phyloP scores from a whole-genome alignment of 2,113 vertebrate genomes.

The Romanogobio albipinnatus region DNA sequence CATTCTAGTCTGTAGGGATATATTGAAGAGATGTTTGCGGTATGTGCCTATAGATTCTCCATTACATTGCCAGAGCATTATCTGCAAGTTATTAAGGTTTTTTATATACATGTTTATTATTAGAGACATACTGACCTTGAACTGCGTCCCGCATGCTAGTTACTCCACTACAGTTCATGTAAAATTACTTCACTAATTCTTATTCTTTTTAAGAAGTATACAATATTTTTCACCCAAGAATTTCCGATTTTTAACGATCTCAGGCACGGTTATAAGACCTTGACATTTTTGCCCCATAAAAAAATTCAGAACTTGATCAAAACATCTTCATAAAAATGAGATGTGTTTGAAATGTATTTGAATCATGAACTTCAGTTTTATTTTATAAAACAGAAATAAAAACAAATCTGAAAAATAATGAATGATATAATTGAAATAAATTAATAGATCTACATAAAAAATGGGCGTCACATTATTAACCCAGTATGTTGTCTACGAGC shows the following conservation, averaged over 20 bases:
- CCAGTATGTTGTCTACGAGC: not conserved
- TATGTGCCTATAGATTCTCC: constrained; percentile 3
- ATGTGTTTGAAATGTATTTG: too few species aligned
- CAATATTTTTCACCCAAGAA: too few species aligned
- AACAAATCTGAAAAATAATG: too few species aligned
- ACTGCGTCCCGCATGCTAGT: not conserved
- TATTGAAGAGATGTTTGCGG: not conserved
- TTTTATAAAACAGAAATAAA: too few species aligned
- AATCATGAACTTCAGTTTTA: too few species aligned
- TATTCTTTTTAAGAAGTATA: too few species aligned
- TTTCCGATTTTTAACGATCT: too few species aligned
- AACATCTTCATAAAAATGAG: not conserved
- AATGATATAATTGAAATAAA: not conserved
- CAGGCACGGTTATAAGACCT: not conserved
- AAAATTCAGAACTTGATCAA: not conserved
- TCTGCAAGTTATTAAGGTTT: not conserved
- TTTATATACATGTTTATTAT: not conserved
- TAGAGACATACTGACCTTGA: not conserved
- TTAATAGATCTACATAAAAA: not conserved
- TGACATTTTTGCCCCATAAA: not conserved
- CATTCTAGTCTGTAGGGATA: not conserved
- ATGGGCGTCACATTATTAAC: not conserved
- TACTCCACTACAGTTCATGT: not conserved
- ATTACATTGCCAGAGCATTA: constrained; percentile 22
- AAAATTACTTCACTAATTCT: not conserved